Conservation (phyloP, 2,797 vertebrate genomes). For the Poliocrania exsul region DNA sequence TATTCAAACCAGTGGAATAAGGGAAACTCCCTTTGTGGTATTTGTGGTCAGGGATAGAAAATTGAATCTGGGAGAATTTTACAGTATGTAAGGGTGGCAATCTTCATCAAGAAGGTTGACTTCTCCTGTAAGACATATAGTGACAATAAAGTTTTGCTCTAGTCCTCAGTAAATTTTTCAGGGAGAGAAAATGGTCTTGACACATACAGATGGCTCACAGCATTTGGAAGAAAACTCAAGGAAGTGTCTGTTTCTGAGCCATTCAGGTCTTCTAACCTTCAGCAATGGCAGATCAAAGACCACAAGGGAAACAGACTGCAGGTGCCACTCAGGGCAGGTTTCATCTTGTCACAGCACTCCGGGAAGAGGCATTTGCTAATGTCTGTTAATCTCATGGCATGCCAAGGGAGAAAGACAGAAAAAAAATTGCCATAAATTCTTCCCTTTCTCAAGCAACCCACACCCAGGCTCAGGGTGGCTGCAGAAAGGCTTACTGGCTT, state of each 20-base stretch:
- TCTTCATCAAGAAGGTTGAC: background rate
- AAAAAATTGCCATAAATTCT: background rate
- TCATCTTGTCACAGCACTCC: background rate
- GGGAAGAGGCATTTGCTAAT: constrained; percentile 50
- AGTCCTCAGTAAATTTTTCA: background rate
- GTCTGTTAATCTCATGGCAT: constrained; percentile 27
- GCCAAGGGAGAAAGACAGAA: background rate
- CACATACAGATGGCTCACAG: background rate
- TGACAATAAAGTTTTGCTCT: background rate
- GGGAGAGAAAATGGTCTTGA: background rate
- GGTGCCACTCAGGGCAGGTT: constrained; percentile 65
- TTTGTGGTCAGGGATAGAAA: background rate
- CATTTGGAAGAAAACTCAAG: background rate
- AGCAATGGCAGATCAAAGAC: constrained; percentile 64
- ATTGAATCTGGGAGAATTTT: background rate
- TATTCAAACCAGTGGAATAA: background rate
- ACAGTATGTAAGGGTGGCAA: background rate
- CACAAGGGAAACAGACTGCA: constrained; percentile 1
- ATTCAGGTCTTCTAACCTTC: constrained; percentile 45
- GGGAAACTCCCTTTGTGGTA: background rate
- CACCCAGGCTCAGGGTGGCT: background rate
- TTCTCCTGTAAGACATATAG: background rate
- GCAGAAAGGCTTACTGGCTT: background rate
- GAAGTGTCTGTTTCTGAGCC: constrained; percentile 12
- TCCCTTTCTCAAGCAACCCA: background rate